These are phyloP conservation scores for Eristalis arbustorum DNA, from an alignment of 2,888 invertebrate genomes.

Conservation along the genomic window DNA sequence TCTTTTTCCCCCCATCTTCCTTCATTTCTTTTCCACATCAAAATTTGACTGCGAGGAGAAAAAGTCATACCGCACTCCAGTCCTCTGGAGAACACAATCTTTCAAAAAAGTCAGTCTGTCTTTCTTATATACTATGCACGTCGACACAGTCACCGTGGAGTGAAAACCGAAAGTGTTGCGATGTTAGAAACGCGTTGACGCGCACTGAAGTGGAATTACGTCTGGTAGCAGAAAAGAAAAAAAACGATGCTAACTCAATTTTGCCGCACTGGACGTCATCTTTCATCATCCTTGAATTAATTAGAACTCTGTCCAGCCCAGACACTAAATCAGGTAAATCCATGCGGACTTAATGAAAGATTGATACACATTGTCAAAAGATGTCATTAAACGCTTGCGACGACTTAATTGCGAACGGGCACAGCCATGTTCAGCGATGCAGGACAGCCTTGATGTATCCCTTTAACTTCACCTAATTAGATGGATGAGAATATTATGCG, in stretches of 20 bases:
- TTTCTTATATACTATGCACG: neutral
- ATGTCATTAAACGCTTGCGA: neutral
- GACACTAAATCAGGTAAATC: neutral
- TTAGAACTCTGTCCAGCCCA: neutral
- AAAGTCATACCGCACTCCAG: neutral
- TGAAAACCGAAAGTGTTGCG: neutral
- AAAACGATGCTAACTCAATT: neutral
- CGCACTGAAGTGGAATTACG: neutral
- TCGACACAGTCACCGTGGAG: neutral
- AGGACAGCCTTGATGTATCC: neutral
- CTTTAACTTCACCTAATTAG: neutral
- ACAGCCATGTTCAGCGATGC: neutral
- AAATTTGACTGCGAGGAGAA: neutral
- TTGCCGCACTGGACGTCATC: neutral
- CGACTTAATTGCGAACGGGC: neutral
- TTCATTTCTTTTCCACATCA: neutral
- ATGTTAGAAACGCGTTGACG: neutral
- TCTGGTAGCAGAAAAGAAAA: neutral
- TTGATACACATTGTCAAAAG: neutral
- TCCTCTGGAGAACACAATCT: neutral
- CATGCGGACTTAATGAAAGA: neutral
- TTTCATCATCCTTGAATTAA: neutral
- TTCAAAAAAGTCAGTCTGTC: neutral
- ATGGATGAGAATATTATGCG: neutral
- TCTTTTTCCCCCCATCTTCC: neutral